Evolutionary conservation across 2,888 invertebrate genomes (phyloP), one percentile per base, ranked within the genome.

Genomic region (Heliothis peltigera): DNA sequence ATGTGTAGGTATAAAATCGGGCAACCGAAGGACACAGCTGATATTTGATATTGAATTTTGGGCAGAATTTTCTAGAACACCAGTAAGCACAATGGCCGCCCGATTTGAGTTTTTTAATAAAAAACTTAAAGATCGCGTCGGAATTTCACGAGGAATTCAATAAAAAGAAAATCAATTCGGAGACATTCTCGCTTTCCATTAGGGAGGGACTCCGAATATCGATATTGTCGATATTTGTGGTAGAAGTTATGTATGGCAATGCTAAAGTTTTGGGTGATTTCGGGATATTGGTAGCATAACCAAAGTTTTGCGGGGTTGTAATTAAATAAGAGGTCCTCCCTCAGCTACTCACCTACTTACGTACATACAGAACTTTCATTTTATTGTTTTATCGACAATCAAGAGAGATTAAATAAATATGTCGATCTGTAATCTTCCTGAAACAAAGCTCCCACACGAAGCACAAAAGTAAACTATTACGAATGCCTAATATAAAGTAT

Each of bases 111-210:
- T 64, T 70, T 65, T 64, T 53, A 56, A 64, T 66, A 46, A 66
- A 67, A 21, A 5, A 22, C 35, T 39, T 19, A 12, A 21, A 5
- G 18, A 12, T 22, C 46, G 22, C 39, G 28, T 25, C 42, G 56
- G n/a, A 76, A 76, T 64, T 75, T 69, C 70, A n/a, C 32, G 22
- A 53, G 32, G 71, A 77, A 79, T 79, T 70, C 71, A 75, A 76
- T 77, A 79, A 67, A 59, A 75, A 46, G 44, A 28, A 67, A 62
- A 64, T 47, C 49, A 54, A 48, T 52, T 42, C n/a, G 17, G 42
- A 2, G 1, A 35, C 35, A 70, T 70, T 70, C 21, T 52, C 21
- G 53, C 42, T 18, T 39, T 35, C 59, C 10, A 43, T 54, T 22
- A 66, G 46, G 46, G 60, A 63, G 60, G 70, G 17, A 10, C 17